Base-by-base conservation (phyloP, 2,797 vertebrate genomes). In the Cacajao melanocephalus region DNA sequence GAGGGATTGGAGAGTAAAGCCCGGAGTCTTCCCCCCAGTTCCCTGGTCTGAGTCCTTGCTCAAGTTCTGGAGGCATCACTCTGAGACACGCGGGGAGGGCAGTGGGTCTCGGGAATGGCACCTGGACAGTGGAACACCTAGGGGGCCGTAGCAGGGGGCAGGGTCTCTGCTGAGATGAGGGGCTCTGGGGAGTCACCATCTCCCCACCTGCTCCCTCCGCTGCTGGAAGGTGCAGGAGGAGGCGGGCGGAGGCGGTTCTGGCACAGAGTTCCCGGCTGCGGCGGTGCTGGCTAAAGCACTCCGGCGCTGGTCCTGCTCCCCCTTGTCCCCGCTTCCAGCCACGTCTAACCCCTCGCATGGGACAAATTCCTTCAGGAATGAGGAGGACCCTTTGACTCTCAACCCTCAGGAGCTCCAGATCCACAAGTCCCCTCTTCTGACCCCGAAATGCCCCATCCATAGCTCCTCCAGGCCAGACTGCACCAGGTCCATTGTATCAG, bases 221-320 rank as follows among this genome's bases (percentile, higher is more conserved):
- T 48, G 87, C 30, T 1, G 33, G 17, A 80, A 75, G 20, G 46
- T 11, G 11, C 26, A 15, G 9, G 26, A 86, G 64, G 28, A 46
- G 33, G 39, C 7, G 5, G 24, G 10, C 0, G 0, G 86, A 50
- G 26, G 46, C 13, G 5, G 4, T 50, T 55, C 61, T 17, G 17
- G 11, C 0, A 28, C 73, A 41, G 73, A 14, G 81, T 75, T 67
- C 39, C 76, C 28, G n/a, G 28, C 22, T 4, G 11, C 33, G 9
- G 6, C 5, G 2, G 44, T 24, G 41, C 81, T 75, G 41, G 8
- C 50, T n/a, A 13, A 55, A 55, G 30, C 33, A 61, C n/a, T 50
- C 50, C 17, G 3, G 28, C 3, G 26, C 28, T 72, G 46, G 36
- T 4, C 10, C 72, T 46, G 28, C 11, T 44, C 50, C 48, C 4